These are phyloP conservation scores for Drosophila buzzatii DNA, from an alignment of 2,888 invertebrate genomes.

Conservation along the genomic window DNA sequence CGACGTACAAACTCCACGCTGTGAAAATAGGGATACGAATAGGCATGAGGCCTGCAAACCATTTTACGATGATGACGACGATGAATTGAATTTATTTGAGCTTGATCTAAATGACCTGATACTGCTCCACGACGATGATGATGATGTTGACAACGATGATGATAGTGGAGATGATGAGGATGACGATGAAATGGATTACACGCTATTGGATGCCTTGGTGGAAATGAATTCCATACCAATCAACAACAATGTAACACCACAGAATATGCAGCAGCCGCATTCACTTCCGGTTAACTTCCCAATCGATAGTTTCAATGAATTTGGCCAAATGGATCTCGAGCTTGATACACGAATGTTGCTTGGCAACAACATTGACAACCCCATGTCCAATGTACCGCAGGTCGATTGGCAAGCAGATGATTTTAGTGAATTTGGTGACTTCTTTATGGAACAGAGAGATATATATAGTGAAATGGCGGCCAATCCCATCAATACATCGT, in stretches of 20 bases:
- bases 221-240: not conserved
- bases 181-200: not conserved
- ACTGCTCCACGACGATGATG: not conserved
- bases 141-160: no score
- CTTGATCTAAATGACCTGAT: not conserved
- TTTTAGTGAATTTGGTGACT: constrained; percentile 2
- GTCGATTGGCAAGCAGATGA: not conserved
- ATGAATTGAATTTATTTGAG: constrained; percentile 10
- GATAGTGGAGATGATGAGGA: not conserved
- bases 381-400: no score
- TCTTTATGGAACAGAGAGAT: constrained; percentile 5
- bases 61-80: not conserved
- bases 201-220: no score
- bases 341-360: not conserved
- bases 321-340: constrained; percentile 8
- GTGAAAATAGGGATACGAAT: not conserved
- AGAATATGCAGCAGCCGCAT: not conserved
- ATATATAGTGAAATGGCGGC: not conserved
- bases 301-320: not conserved
- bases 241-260: no score
- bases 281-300: not conserved
- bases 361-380: no score
- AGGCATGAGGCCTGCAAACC: not conserved
- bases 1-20: constrained; percentile 38
- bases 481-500: not conserved